Conservation (phyloP, 2,113 vertebrate genomes). For the Aspidoscelis tigris region DNA sequence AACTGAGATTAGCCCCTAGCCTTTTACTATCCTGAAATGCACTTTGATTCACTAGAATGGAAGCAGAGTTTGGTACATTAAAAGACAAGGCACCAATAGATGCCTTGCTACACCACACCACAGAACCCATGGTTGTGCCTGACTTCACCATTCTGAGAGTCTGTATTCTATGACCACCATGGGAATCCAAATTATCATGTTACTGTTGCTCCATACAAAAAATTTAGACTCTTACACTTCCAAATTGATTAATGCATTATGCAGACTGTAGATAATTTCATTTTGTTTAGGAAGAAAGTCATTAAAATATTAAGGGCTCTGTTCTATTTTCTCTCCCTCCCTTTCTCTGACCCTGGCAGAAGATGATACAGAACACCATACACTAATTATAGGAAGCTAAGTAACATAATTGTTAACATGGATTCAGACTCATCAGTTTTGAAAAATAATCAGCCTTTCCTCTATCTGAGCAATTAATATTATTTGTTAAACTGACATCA, state of each 20-base stretch:
- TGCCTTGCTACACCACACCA: no score
- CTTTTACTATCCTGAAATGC: no score
- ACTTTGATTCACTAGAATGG: no score
- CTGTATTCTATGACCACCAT: not conserved
- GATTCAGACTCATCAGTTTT: constrained; percentile 26
- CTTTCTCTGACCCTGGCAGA: not conserved
- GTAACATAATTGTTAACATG: constrained; percentile 19
- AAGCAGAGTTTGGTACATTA: no score
- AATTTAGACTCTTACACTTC: not conserved
- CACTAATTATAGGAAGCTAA: constrained; percentile 32
- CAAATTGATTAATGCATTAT: constrained; percentile 18
- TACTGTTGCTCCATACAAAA: not conserved
- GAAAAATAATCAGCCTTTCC: constrained; percentile 44
- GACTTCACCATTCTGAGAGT: not conserved
- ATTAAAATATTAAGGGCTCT: not conserved
- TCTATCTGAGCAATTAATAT: constrained; percentile 43
- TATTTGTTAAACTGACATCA: constrained; percentile 37
- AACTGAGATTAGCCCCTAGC: no score
- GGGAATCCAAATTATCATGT: not conserved
- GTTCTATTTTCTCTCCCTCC: not conserved
- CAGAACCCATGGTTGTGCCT: not conserved
- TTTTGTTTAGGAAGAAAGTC: constrained; percentile 32
- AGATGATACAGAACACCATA: constrained; percentile 6
- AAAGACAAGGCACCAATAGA: no score
- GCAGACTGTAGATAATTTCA: not conserved